phyloP scores from a whole-genome alignment of 2,797 vertebrate genomes.

The Paedocypris micromegethes region DNA sequence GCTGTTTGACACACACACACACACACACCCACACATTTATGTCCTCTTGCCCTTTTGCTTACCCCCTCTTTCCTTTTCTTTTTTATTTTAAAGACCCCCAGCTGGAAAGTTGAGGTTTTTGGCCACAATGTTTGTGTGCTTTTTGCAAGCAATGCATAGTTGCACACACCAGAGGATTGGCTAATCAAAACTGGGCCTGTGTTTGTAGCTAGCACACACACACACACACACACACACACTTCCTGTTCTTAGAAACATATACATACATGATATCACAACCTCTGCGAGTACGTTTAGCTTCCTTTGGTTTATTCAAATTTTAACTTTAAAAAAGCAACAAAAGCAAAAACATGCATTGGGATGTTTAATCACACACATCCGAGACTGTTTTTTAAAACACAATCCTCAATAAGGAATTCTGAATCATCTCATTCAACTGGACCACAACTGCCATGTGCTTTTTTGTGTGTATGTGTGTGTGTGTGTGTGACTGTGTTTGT shows the following conservation, averaged over 20 bases:
- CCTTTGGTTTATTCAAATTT: too few species aligned
- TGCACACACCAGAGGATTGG: conserved; percentile 42
- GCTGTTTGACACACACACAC: conserved; percentile 37
- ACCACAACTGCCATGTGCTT: too few species aligned
- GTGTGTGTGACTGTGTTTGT: too few species aligned
- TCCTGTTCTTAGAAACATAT: conserved; percentile 5
- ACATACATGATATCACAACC: too few species aligned
- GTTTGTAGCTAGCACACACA: conserved; percentile 43
- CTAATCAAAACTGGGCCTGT: conserved; percentile 48
- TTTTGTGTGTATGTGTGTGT: too few species aligned
- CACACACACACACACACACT: conserved; percentile 20
- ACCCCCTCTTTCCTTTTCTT: conserved; percentile 8
- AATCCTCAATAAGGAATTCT: too few species aligned
- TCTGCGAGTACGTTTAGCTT: too few species aligned
- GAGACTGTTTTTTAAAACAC: too few species aligned
- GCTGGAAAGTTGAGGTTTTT: conserved; percentile 51
- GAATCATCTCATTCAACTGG: too few species aligned
- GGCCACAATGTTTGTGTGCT: conserved; percentile 41
- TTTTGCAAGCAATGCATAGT: conserved; percentile 50
- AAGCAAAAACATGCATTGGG: too few species aligned
- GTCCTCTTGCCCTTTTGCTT: conserved; percentile 35
- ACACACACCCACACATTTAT: conserved; percentile 21
- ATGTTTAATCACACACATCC: too few species aligned
- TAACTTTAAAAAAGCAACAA: too few species aligned
- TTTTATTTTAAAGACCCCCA: conserved; percentile 49